Evolutionary conservation across 1,140 invertebrate genomes (phyloP).

Genomic region (Glomeris maerens): DNA sequence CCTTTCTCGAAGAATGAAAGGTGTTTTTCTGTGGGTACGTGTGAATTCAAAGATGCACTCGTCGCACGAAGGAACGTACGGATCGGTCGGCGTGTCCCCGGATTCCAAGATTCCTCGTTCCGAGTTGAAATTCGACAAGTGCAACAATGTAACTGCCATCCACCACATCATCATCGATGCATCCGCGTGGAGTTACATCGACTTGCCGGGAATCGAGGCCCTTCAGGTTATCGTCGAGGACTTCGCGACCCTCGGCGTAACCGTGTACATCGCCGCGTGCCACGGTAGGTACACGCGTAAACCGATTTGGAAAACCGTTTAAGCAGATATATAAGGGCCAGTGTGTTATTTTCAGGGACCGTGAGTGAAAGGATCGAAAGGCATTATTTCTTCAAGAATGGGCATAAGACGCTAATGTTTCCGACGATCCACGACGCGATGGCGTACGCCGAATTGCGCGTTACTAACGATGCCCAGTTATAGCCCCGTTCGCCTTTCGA

Average conservation of each 20-base stretch:
- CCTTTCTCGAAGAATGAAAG: too few relatives aligned
- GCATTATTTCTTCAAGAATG: slow-evolving; percentile 41
- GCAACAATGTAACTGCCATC: too few relatives aligned
- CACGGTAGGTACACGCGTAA: background rate
- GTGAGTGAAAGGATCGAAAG: slow-evolving; percentile 41
- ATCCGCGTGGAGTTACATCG: background rate
- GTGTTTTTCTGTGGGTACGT: too few relatives aligned
- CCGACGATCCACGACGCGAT: slow-evolving; percentile 56
- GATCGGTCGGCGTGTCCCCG: too few relatives aligned
- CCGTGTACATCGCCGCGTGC: slow-evolving; percentile 1
- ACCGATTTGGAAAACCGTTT: background rate
- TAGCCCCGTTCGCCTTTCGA: too few relatives aligned
- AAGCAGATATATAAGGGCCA: background rate
- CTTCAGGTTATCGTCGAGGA: slow-evolving; percentile 11
- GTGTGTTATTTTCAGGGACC: slow-evolving; percentile 34
- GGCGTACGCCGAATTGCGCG: slow-evolving; percentile 22
- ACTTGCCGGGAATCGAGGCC: background rate
- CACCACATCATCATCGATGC: background rate
- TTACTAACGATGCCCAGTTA: too few relatives aligned
- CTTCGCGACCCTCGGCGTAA: slow-evolving; percentile 5
- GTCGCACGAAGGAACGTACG: too few relatives aligned
- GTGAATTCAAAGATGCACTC: too few relatives aligned
- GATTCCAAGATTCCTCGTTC: too few relatives aligned
- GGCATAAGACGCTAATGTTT: slow-evolving; percentile 39
- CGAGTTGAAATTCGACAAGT: too few relatives aligned